Evolutionary conservation across 2,797 vertebrate species (phyloP).

Genomic region (Pitangus sulphuratus): DNA sequence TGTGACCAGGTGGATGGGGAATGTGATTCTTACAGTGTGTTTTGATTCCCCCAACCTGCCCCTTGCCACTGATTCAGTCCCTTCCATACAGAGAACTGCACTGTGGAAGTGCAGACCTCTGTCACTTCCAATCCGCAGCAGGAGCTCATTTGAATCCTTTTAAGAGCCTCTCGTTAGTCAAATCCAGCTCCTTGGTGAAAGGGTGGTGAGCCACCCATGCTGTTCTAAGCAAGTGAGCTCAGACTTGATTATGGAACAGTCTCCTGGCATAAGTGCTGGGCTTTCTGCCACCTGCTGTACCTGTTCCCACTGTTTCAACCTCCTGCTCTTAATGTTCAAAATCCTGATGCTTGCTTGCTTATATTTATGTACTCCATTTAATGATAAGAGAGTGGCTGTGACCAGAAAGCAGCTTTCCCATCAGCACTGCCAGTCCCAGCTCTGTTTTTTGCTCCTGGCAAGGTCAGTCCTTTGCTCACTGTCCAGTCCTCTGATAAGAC

Average conservation of each 20-base stretch:
- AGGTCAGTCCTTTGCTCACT: background rate
- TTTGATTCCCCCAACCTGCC: background rate
- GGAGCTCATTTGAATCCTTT: conserved; percentile 9
- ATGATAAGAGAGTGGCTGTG: background rate
- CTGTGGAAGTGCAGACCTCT: background rate
- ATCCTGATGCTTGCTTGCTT: background rate
- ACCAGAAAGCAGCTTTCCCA: background rate
- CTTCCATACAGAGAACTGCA: accelerated
- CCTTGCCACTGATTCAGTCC: background rate
- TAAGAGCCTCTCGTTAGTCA: conserved; percentile 26
- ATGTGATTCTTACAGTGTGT: background rate
- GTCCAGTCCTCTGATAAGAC: background rate
- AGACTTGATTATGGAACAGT: conserved; percentile 32
- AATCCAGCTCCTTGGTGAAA: background rate
- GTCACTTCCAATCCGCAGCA: background rate
- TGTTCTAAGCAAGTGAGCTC: conserved; percentile 32
- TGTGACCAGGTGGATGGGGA: background rate
- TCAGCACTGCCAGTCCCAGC: background rate
- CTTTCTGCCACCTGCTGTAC: conserved; percentile 34
- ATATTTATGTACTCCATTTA: background rate
- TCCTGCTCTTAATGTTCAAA: background rate
- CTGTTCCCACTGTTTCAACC: conserved; percentile 21
- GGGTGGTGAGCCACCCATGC: conserved; percentile 32
- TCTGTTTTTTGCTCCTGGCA: background rate
- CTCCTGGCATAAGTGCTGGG: conserved; percentile 13